Conservation (phyloP, 2,888 invertebrate genomes). For the Omphaloscelis lunosa region DNA sequence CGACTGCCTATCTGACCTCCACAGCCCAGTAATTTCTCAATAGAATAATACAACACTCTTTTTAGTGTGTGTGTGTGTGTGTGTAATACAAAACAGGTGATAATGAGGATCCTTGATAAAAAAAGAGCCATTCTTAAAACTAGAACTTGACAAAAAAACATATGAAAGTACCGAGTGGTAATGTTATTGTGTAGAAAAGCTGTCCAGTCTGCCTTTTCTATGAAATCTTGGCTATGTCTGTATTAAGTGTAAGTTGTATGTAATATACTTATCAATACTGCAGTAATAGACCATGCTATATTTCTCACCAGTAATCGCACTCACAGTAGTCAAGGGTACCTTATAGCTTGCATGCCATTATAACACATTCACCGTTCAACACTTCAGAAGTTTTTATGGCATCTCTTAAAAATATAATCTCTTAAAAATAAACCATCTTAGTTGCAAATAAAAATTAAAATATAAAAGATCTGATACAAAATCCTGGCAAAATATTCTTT, state of each 20-base stretch:
- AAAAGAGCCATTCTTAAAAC: too few relatives aligned
- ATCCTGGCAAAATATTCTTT: not conserved
- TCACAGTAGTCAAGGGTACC: not conserved
- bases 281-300: conserved; percentile 25
- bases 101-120: too few relatives aligned
- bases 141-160: not conserved
- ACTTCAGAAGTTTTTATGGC: not conserved
- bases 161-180: conserved; percentile 6
- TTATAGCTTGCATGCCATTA: not conserved
- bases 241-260: conserved; percentile 43
- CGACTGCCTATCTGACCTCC: too few relatives aligned
- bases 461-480: conserved; percentile 9
- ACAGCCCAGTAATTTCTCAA: not conserved
- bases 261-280: conserved; percentile 41
- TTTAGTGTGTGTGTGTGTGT: too few relatives aligned
- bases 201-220: not conserved
- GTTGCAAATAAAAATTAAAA: not conserved
- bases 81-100: too few relatives aligned
- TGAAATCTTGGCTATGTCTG: conserved; percentile 41
- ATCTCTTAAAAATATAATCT: not conserved
- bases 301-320: not conserved
- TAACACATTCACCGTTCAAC: not conserved
- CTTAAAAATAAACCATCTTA: not conserved
- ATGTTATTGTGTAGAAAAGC: not conserved
- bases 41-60: too few relatives aligned